Percentiles rank a stretch among this genome's conserved stretches.
These are phyloP conservation scores for Atrichornis clamosus DNA, from an alignment of 2,113 vertebrate genomes.

Conservation along the genomic window DNA sequence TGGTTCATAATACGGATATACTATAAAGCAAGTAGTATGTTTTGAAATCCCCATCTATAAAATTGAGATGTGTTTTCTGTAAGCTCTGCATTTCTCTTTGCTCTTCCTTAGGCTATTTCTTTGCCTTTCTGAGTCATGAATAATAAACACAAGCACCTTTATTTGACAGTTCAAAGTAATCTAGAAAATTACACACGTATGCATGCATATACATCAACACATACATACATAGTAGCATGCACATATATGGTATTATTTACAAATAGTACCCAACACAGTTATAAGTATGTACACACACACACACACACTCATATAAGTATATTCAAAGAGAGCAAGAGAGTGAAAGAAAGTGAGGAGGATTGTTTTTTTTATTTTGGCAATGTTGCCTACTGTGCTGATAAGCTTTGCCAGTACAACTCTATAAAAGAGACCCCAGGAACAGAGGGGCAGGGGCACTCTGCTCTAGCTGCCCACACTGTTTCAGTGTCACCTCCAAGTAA, in stretches of 20 bases:
- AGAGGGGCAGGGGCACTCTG: background rate
- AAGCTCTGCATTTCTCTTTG: constrained; percentile 33
- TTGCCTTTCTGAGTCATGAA: constrained; percentile 39
- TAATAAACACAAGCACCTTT: constrained; percentile 53
- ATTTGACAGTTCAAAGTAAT: constrained; percentile 56
- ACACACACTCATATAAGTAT: background rate
- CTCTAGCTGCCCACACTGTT: background rate
- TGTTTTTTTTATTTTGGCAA: background rate
- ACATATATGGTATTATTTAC: background rate
- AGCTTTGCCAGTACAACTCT: background rate
- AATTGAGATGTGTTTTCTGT: constrained; percentile 23
- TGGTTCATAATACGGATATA: background rate
- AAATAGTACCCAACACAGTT: background rate
- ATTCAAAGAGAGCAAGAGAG: background rate
- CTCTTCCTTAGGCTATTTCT: constrained; percentile 53
- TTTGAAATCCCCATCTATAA: constrained; percentile 48
- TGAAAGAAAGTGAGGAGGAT: background rate
- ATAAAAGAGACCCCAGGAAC: background rate
- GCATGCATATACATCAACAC: background rate
- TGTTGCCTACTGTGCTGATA: background rate
- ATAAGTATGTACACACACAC: background rate
- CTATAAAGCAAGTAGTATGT: constrained; percentile 40
- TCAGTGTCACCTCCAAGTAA: background rate
- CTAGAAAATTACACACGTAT: background rate
- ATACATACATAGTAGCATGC: background rate